Base-by-base conservation (phyloP, 2,888 invertebrate genomes). In the Harpalus rubripes region DNA sequence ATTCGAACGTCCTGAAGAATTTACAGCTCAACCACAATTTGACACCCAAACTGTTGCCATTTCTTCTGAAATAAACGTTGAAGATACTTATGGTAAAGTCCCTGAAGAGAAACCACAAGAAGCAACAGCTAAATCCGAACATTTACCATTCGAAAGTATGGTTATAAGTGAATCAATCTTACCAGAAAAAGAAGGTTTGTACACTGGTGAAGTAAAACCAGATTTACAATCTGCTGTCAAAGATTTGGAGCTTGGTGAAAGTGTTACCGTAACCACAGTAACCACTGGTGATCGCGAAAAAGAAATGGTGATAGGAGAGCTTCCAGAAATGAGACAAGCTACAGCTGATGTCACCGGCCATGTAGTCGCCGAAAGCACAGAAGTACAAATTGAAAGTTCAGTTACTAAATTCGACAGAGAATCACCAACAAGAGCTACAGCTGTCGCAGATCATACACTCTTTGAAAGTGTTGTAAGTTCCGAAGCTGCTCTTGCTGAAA, bases 231-330 rank as follows among this genome's bases (percentile, higher is more conserved):
- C 89, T 79, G 92, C 94, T 26, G 89, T 88, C 10, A 88, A 92
- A 16, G 92, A 93, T 86, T 90, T 93, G 68, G 92, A 92, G 87
- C 92, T 93, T 88, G 92, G 92, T 61, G 92, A 94, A 89, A 92
- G 94, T 86, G 87, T 95, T 12, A 91, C 93, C 15, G 92, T 93
- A 6, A 94, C 93, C 72, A 92, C 92, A 85, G 91, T 93, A 56
- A 92, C 93, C 86, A 89, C 92, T 2, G 92, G 92, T 72, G 93
- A 94, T 86, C 92, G 92, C 88, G 95, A 95, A 90, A 91, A 90
- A 65, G 88, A 90, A 61, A 90, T 95, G 12, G 88, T 91, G 12
- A 90, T 90, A 15, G 88, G 89, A 63, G 89, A 90, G 85, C 87
- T 85, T 87, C 89, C 89, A 85, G 88, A 89, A 68, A 85, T 81